Evolutionary conservation across 2,113 vertebrate species (phyloP).

Genomic region (Upupa epops): DNA sequence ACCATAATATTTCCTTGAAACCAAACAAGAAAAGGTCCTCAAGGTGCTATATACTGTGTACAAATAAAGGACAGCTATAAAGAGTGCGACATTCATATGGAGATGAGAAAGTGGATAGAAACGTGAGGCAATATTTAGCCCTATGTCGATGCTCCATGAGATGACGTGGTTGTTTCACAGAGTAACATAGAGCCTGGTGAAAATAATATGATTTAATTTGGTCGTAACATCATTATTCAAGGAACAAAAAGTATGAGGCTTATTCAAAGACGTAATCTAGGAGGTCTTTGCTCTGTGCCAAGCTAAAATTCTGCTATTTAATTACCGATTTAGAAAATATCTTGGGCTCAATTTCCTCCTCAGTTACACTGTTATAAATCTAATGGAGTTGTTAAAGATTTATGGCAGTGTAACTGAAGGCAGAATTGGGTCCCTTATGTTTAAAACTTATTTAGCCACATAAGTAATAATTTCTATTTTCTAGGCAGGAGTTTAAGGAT

Average conservation of each 20-base stretch:
- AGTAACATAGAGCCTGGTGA: background rate
- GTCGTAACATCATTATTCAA: constrained; percentile 2
- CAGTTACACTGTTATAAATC: constrained; percentile 51
- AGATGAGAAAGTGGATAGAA: background rate
- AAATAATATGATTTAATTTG: constrained; percentile 40
- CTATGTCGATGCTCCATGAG: background rate
- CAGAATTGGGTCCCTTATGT: constrained; percentile 58
- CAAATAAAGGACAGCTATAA: background rate
- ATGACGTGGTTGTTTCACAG: background rate
- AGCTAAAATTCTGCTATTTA: constrained; percentile 58
- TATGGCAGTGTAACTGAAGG: constrained; percentile 52
- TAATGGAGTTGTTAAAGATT: constrained; percentile 52
- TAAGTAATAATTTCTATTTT: constrained; percentile 50
- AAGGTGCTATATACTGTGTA: background rate
- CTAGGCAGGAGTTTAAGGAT: constrained; percentile 63
- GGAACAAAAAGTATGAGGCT: constrained; percentile 11
- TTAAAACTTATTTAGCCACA: constrained; percentile 63
- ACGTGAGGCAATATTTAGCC: background rate
- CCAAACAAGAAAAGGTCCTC: background rate
- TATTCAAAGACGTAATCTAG: constrained; percentile 47
- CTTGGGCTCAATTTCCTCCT: constrained; percentile 48
- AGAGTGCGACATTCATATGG: background rate
- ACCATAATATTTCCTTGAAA: constrained; percentile 18
- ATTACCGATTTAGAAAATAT: constrained; percentile 58
- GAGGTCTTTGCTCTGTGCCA: constrained; percentile 20